Percentiles rank a stretch among this genome's conserved stretches.
Evolutionary conservation across 2,888 invertebrate species (phyloP).

Genomic region (Euspilapteryx auroguttella): DNA sequence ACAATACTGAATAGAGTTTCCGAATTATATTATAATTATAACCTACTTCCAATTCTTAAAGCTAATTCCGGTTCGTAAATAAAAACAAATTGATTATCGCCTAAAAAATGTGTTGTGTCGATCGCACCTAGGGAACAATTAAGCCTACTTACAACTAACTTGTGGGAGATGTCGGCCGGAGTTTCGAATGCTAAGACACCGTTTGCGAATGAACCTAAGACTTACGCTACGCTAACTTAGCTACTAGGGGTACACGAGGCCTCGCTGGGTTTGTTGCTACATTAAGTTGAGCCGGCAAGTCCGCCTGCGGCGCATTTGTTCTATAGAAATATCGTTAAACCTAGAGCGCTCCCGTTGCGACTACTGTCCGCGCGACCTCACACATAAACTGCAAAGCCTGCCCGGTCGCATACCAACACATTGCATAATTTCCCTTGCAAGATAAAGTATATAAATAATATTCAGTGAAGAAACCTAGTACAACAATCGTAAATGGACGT

Average conservation of each 20-base stretch:
- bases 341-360: too few relatives aligned
- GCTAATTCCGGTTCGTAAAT: too few relatives aligned
- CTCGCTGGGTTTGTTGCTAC: slow-evolving; percentile 56
- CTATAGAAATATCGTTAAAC: too few relatives aligned
- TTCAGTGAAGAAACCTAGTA: slow-evolving; percentile 50
- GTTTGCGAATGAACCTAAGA: slow-evolving; percentile 16
- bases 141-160: slow-evolving; percentile 38
- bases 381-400: too few relatives aligned
- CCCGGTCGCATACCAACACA: too few relatives aligned
- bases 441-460: slow-evolving; percentile 26
- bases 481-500: slow-evolving; percentile 37
- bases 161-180: slow-evolving; percentile 21
- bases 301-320: too few relatives aligned
- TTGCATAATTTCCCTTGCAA: slow-evolving; percentile 27
- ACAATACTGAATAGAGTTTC: slow-evolving; percentile 4
- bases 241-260: slow-evolving; percentile 12
- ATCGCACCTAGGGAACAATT: too few relatives aligned
- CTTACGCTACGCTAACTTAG: slow-evolving; percentile 3
- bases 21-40: too few relatives aligned
- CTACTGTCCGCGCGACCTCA: not conserved
- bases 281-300: slow-evolving; percentile 37
- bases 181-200: slow-evolving; percentile 13
- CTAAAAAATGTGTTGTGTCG: too few relatives aligned
- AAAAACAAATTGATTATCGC: too few relatives aligned
- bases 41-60: too few relatives aligned